Evolutionary conservation across 2,113 vertebrate species (phyloP).

Genomic region (Campylomormyrus tamandua): DNA sequence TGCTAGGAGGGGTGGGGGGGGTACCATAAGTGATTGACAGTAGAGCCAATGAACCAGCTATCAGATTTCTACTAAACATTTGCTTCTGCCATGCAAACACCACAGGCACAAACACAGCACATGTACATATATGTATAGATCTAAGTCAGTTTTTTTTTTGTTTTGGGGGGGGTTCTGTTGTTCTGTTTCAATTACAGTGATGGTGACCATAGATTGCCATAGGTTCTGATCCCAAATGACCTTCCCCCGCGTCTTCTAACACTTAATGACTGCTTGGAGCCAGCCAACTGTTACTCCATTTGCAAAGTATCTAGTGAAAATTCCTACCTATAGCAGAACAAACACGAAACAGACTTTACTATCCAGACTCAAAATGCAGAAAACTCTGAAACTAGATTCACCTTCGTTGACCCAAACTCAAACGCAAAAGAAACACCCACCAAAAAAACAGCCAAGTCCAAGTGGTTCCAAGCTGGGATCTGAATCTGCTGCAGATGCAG

Average conservation of each 20-base stretch:
- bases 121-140: neutral
- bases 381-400: neutral
- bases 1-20: neutral
- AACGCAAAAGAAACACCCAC: neutral
- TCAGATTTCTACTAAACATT: neutral
- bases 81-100: neutral
- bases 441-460: neutral
- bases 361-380: neutral
- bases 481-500: neutral
- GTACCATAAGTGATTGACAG: constrained; percentile 5
- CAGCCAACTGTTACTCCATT: neutral
- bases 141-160: neutral
- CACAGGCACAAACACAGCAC: neutral
- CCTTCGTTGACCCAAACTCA: neutral
- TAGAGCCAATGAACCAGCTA: neutral
- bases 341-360: neutral
- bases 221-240: neutral
- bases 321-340: neutral
- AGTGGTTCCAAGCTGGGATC: neutral
- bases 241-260: neutral
- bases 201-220: neutral
- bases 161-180: neutral
- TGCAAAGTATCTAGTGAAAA: neutral
- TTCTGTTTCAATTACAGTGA: neutral
- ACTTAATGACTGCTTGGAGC: neutral